phyloP scores from a whole-genome alignment of 2,797 vertebrate species.

The Pseudomugil gertrudae region DNA sequence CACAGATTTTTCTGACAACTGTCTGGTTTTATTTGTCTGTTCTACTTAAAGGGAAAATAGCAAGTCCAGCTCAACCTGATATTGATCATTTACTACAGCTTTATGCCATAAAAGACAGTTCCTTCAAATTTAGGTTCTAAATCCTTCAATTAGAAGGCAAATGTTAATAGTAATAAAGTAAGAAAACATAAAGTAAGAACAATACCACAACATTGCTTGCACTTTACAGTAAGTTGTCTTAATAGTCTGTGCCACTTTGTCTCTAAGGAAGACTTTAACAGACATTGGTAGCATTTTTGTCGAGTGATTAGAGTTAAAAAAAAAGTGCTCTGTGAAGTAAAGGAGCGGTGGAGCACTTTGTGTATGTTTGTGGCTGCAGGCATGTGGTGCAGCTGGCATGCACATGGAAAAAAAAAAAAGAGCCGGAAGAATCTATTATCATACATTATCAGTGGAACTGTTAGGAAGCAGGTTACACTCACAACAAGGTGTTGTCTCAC shows the following conservation, averaged over 20 bases:
- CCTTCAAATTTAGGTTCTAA: neutral
- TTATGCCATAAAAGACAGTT: neutral
- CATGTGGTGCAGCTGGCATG: conserved; percentile 8
- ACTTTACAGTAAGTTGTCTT: conserved; percentile 16
- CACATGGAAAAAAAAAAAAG: conserved; percentile 33
- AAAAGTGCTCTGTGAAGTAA: conserved; percentile 9
- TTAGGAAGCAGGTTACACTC: conserved; percentile 4
- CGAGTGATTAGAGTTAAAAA: conserved; percentile 34
- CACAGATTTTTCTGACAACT: conserved; percentile 31
- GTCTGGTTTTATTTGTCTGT: conserved; percentile 33
- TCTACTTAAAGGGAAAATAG: conserved; percentile 17
- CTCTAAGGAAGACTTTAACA: conserved; percentile 6
- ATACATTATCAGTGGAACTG: conserved; percentile 16
- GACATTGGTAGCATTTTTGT: conserved; percentile 18
- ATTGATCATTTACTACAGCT: conserved; percentile 12
- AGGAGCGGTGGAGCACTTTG: conserved; percentile 1
- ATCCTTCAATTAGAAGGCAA: neutral
- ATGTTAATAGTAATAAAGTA: neutral
- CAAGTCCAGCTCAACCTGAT: neutral
- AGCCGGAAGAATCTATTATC: conserved; percentile 27
- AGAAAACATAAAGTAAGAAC: too few relatives aligned
- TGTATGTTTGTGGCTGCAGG: conserved; percentile 34
- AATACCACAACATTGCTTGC: conserved; percentile 8
- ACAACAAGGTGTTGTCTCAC: neutral
- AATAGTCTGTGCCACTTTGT: conserved; percentile 37